Conservation (phyloP, 2,113 vertebrate species). For the Cardinalis cardinalis region DNA sequence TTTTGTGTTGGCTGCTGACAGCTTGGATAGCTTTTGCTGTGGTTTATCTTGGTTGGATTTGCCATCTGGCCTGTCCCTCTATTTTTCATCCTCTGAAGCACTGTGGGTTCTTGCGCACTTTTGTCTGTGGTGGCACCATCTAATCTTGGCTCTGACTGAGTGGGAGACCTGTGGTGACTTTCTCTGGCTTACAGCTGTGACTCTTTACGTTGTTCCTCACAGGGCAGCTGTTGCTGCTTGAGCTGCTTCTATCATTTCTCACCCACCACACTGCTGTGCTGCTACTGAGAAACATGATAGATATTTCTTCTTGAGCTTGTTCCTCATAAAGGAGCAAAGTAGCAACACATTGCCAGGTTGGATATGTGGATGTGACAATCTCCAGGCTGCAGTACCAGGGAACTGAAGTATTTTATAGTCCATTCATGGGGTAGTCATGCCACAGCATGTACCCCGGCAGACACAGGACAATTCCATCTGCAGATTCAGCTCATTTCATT, state of each 20-base stretch:
- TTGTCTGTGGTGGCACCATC: neutral
- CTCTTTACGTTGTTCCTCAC: neutral
- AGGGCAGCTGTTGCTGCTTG: neutral
- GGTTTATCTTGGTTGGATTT: neutral
- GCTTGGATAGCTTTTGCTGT: neutral
- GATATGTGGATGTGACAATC: neutral
- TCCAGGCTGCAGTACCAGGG: neutral
- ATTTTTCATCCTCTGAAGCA: neutral
- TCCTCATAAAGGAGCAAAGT: neutral
- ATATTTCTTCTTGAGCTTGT: neutral
- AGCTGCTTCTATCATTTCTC: neutral
- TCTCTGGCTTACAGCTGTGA: neutral
- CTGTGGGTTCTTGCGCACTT: neutral
- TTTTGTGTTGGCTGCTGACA: neutral
- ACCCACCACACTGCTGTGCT: neutral
- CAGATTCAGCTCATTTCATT: neutral
- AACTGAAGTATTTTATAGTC: neutral
- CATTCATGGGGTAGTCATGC: neutral
- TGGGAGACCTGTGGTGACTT: neutral
- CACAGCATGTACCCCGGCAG: neutral
- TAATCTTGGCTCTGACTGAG: neutral
- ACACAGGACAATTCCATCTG: neutral
- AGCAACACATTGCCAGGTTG: accelerated
- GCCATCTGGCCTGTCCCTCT: neutral
- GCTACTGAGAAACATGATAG: accelerated